Evolutionary conservation across 2,797 vertebrate genomes (phyloP), one percentile per base, ranked within the genome.

Genomic region (Notolepis coatsorum): DNA sequence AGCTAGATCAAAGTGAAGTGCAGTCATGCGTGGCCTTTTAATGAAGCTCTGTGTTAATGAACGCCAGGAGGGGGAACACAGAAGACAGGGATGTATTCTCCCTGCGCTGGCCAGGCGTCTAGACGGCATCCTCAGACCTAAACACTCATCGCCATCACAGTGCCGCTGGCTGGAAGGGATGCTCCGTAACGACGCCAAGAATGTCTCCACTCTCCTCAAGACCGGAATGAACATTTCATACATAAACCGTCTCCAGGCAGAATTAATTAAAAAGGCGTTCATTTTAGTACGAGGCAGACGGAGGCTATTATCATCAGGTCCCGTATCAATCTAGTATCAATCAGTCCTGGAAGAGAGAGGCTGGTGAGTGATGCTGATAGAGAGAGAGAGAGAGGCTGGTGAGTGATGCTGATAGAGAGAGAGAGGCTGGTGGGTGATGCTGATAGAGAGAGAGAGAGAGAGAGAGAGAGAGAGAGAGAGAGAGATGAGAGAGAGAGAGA

Each of bases 21-120:
- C 91, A 86, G 65, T 86, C 90, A 90, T 91, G 90, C 90, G 69
- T 89, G 88, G 83, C 59, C 85, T 88, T 92, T 92, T 92, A 92
- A 92, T 93, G 85, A 92, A 82, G 78, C 81, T 83, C 74, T 67
- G 59, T 61, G 69, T 89, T 91, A 87, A 93, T 93, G 90, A 89
- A 77, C 68, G 74, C 45, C 39, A 57, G 38, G 38, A 15, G 7
- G 13, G 39, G 12, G 39, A 17, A 41, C 39, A 41, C 1, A 41
- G 15, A 21, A 9, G 35, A 12, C 31, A 30, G 7, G 37, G 7
- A 6, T 42, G 15, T 18, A 5, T n/a, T 50, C n/a, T n/a, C n/a
- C n/a, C n/a, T n/a, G n/a, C n/a, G n/a, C n/a, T n/a, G n/a, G n/a
- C n/a, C n/a, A n/a, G n/a, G n/a, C n/a, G 59, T 48, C 43, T 55